Base-by-base conservation (phyloP, 2,797 vertebrate genomes). In the Galago senegalensis region DNA sequence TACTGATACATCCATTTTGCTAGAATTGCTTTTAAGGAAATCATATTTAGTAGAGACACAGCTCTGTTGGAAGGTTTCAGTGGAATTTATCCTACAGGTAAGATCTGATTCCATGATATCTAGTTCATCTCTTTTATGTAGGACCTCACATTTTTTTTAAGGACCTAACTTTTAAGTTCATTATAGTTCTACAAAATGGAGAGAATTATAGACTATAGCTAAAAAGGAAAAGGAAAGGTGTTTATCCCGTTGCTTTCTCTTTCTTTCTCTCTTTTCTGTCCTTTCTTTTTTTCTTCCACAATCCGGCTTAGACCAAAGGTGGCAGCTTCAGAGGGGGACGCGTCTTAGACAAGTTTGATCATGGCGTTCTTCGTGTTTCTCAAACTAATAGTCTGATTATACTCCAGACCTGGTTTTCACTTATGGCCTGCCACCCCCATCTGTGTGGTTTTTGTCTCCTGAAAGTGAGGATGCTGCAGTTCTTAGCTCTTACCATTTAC, bases 11-110 rank as follows among this genome's bases (percentile, higher is more conserved):
- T 94, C 56, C 31, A 79, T 79, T 91, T 96, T 72, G 53, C 79
- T 73, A 25, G 43, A 89, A 95, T 83, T 94, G 46, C 73, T 96
- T 93, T 95, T 73, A 91, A 91, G 91, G 53, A 95, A 93, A 91
- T 95, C 83, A 43, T 85, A 34, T 93, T 97, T 65, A 95, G 61
- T 65, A 92, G 91, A 87, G 77, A 88, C 94, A 49, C 29, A 94
- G 29, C 67, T 89, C 63, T 87, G 56, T 49, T 96, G 43, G 69
- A 76, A 61, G 90, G 69, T 96, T 96, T 89, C 87, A 88, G 92
- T 82, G 65, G 31, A 82, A 88, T 91, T 89, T 31, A 88, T 82
- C 77, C 21, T 92, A 37, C 25, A 17, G 46, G 11, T 96, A 92
- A 92, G 72, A 93, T 76, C 92, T 49, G 18, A 91, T 93, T 95